Evolutionary conservation across 1,140 invertebrate genomes (phyloP).

Genomic region (Drosophila baimaii): DNA sequence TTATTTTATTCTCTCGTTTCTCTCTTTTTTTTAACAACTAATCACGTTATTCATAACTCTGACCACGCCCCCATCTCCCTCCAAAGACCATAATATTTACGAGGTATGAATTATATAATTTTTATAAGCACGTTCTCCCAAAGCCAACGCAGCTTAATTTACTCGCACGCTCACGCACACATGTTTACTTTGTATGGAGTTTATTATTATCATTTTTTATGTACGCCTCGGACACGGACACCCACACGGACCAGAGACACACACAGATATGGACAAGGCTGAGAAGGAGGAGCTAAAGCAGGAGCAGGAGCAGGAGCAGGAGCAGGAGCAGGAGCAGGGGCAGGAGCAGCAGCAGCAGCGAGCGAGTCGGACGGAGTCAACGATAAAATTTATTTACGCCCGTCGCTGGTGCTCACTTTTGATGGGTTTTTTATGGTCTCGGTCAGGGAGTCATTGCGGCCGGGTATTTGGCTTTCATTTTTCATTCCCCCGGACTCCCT

Average conservation of each 20-base stretch:
- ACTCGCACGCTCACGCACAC: slow-evolving; percentile 77
- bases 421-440: slow-evolving; percentile 73
- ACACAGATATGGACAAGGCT: slow-evolving; percentile 13
- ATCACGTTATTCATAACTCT: slow-evolving; percentile 81
- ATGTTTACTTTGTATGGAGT: slow-evolving; percentile 80
- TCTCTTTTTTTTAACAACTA: slow-evolving; percentile 66
- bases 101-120: slow-evolving; percentile 83
- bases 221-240: slow-evolving; percentile 39
- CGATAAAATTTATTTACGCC: slow-evolving; percentile 78
- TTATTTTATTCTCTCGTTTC: slow-evolving; percentile 1
- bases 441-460: slow-evolving; percentile 50
- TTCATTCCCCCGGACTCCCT: slow-evolving; percentile 3
- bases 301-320: neutral
- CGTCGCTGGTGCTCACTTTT: slow-evolving; percentile 70
- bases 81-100: slow-evolving; percentile 71
- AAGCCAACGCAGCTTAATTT: slow-evolving; percentile 71
- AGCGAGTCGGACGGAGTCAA: slow-evolving; percentile 35
- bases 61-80: slow-evolving; percentile 48
- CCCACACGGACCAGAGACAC: slow-evolving; percentile 7
- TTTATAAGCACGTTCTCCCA: slow-evolving; percentile 73
- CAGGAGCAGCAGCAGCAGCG: neutral
- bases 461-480: slow-evolving; percentile 46
- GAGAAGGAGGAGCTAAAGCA: neutral
- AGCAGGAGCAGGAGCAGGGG: slow-evolving; percentile 9
- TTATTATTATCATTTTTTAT: slow-evolving; percentile 83